Evolutionary conservation across 2,113 vertebrate species (phyloP).

Genomic region (Platichthys flesus): DNA sequence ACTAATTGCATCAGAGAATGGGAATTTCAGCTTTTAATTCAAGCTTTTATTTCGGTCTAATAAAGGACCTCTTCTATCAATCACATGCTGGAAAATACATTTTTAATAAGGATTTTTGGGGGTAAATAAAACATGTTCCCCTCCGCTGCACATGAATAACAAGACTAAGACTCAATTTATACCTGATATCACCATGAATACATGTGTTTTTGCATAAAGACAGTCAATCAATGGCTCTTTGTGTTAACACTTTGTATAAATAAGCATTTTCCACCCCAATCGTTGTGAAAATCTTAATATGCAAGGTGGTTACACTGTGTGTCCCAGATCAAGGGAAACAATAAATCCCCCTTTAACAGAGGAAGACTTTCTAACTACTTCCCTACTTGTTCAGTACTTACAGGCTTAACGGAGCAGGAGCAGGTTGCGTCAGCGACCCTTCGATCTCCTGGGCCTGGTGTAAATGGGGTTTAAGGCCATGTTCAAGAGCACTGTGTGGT

Average conservation of each 20-base stretch:
- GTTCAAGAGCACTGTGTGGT: neutral
- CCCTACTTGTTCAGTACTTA: neutral
- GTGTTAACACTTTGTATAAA: neutral
- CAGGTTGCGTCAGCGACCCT: neutral
- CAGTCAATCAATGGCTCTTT: neutral
- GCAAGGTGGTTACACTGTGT: neutral
- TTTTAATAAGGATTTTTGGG: conserved; percentile 24
- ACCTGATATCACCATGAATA: neutral
- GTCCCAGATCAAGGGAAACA: neutral
- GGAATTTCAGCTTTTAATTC: conserved; percentile 40
- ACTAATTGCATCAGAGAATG: conserved; percentile 65
- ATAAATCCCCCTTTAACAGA: neutral
- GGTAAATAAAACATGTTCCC: neutral
- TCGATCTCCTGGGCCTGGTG: neutral
- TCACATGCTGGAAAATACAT: conserved; percentile 26
- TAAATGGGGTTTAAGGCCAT: neutral
- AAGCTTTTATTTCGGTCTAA: conserved; percentile 31
- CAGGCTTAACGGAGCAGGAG: neutral
- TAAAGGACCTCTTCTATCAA: conserved; percentile 27
- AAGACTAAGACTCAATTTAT: neutral
- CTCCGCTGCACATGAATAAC: neutral
- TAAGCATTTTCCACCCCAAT: neutral
- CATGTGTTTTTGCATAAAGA: neutral
- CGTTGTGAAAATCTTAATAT: neutral
- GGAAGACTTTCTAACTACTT: neutral